These are phyloP conservation scores for Sipha flava DNA, from an alignment of 1,140 invertebrate genomes.

Conservation along the genomic window DNA sequence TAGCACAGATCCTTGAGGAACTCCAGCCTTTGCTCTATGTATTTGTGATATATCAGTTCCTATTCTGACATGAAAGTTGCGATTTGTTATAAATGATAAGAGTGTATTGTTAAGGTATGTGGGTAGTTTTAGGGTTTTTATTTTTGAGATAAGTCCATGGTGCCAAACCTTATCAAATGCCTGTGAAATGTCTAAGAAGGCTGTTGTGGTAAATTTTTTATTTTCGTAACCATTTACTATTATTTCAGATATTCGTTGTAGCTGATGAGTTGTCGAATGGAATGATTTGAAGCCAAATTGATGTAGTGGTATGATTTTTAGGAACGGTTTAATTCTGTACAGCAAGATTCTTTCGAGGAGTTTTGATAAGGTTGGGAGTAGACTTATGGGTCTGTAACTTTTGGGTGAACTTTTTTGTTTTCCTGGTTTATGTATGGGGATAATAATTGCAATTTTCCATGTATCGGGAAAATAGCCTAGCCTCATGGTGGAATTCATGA, in stretches of 20 bases:
- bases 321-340: conserved; percentile 26
- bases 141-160: conserved; percentile 41
- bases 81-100: conserved; percentile 16
- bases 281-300: conserved; percentile 42
- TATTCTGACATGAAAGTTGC: too few relatives aligned
- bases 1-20: too few relatives aligned
- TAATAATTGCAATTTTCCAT: conserved; percentile 43
- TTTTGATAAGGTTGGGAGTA: too few relatives aligned
- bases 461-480: conserved; percentile 38
- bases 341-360: conserved; percentile 41
- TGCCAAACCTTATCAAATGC: conserved; percentile 39
- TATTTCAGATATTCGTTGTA: conserved; percentile 41
- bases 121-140: conserved; percentile 32
- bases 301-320: conserved; percentile 7
- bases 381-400: conserved; percentile 42
- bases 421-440: conserved; percentile 43
- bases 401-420: conserved; percentile 39
- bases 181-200: too few relatives aligned
- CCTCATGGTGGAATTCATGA: conserved; percentile 40
- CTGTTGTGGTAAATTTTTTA: conserved; percentile 38
- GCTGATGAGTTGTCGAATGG: conserved; percentile 42
- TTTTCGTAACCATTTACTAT: conserved; percentile 41
- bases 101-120: neutral
- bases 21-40: too few relatives aligned
- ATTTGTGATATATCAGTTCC: neutral